phyloP scores from a whole-genome alignment of 2,888 invertebrate species.

The Shargacucullia verbasci region DNA sequence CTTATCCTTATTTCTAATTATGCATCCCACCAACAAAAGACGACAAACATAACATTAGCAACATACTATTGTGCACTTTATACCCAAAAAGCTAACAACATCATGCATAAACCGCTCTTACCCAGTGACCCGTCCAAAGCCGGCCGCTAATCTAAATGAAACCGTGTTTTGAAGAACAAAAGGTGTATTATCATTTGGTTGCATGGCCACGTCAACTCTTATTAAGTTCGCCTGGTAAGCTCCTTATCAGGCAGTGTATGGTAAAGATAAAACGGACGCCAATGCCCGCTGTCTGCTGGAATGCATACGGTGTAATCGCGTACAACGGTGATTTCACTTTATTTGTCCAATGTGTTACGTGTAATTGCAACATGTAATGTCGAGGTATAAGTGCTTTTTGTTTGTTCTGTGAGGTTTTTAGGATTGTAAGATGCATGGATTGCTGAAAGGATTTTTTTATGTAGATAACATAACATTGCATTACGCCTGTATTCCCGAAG shows the following conservation, averaged over 20 bases:
- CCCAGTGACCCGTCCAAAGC: slow-evolving; percentile 63
- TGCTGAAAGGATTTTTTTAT: no score
- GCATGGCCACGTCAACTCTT: slow-evolving; percentile 73
- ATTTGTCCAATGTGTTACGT: slow-evolving; percentile 33
- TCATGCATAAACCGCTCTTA: slow-evolving; percentile 71
- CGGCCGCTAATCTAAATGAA: slow-evolving; percentile 69
- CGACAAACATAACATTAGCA: slow-evolving; percentile 61
- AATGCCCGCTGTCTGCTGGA: slow-evolving; percentile 74
- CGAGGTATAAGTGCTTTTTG: background rate
- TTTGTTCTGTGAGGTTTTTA: no score
- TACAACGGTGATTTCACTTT: slow-evolving; percentile 54
- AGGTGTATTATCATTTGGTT: slow-evolving; percentile 71
- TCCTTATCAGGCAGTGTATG: slow-evolving; percentile 86
- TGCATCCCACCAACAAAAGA: slow-evolving; percentile 41
- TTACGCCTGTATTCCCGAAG: no score
- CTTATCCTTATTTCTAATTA: slow-evolving; percentile 35
- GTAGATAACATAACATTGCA: no score
- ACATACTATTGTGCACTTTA: slow-evolving; percentile 69
- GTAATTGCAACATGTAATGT: slow-evolving; percentile 38
- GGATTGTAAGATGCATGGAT: no score
- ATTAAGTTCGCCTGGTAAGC: slow-evolving; percentile 84
- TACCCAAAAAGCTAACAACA: slow-evolving; percentile 71
- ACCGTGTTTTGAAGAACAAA: slow-evolving; percentile 66
- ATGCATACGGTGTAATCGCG: slow-evolving; percentile 78
- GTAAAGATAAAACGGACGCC: slow-evolving; percentile 84